Base-by-base conservation (phyloP, 1,140 invertebrate genomes). In the Caerostris darwini region DNA sequence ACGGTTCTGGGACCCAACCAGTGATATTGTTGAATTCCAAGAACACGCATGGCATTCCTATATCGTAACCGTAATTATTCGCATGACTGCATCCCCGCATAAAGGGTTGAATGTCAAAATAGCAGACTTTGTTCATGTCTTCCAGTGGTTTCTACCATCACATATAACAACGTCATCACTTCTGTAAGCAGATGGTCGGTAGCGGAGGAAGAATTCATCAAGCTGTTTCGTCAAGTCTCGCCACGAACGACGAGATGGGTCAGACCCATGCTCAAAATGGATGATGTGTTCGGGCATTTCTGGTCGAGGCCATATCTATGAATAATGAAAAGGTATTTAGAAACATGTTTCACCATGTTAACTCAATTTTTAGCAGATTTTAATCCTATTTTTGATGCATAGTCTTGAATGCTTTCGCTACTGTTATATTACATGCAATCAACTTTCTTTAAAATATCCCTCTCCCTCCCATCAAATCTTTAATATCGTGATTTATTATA, bases 31-130 rank as follows among this genome's bases (percentile, higher is more conserved):
- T 93, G 88, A 95, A 95, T 77, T 95, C 88, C n/a, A 95, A 67
- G 69, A 95, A 95, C 10, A 95, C 58, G 86, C 95, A 95, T 4
- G 95, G 95, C 12, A 69, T 95, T 7, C 95, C 95, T 19, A 83
- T 53, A 67, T 95, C 90, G 58, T 95, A 95, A 8, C 95, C 95
- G 61, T 94, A 95, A 69, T 95, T 93, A 59, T 67, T 95, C 7
- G 57, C 19, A 57, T 91, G 69, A 67, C 67, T 94, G 91, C 95
- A 95, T 57, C 94, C 95, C 7, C 77, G 19, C 71, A 82, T 77
- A 1, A 95, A n/a, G 4, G 85, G 92, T 57, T 56, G 57, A 50
- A 92, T 94, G 50, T 95, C 92, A 53, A 95, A 95, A 50, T 94
- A 82, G 19, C 94, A 95, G 50, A 94, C 94, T 3, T 87, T 81